These are phyloP conservation scores for Sciurus carolinensis DNA, from an alignment of 2,797 vertebrate species.

Conservation along the genomic window DNA sequence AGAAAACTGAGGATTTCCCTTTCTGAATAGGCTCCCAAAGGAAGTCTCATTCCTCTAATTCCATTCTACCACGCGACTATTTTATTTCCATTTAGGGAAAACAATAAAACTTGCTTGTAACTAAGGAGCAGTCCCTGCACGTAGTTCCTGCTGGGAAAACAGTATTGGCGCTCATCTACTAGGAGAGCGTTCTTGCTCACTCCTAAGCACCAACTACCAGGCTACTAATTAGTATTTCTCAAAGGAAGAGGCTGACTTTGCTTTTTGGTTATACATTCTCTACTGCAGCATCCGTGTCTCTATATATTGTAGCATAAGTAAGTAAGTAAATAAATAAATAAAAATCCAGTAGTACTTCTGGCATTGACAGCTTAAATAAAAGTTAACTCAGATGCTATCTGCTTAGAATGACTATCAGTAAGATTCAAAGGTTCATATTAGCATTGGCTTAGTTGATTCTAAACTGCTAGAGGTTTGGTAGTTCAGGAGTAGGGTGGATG, in stretches of 20 bases:
- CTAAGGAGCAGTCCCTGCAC: conserved; percentile 49
- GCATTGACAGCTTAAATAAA: neutral
- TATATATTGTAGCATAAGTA: neutral
- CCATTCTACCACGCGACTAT: conserved; percentile 26
- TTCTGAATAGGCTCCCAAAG: neutral
- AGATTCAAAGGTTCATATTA: conserved; percentile 26
- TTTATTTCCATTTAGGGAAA: conserved; percentile 70
- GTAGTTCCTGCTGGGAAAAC: conserved; percentile 57
- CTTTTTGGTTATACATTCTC: neutral
- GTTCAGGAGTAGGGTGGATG: neutral
- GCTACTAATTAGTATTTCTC: conserved; percentile 50
- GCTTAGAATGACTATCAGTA: neutral
- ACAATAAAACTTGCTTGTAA: conserved; percentile 68
- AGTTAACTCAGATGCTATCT: neutral
- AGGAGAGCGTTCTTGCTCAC: rapidly evolving
- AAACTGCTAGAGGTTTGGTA: neutral
- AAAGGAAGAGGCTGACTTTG: neutral
- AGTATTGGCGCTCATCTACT: neutral
- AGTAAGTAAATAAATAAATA: neutral
- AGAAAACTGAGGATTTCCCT: conserved; percentile 1
- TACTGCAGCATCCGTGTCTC: neutral
- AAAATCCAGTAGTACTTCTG: conserved; percentile 21
- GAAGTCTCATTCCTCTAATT: conserved; percentile 56
- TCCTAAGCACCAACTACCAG: neutral
- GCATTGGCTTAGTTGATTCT: conserved; percentile 34